phyloP scores from a whole-genome alignment of 2,113 vertebrate species.

The Myiagra hebetior region DNA sequence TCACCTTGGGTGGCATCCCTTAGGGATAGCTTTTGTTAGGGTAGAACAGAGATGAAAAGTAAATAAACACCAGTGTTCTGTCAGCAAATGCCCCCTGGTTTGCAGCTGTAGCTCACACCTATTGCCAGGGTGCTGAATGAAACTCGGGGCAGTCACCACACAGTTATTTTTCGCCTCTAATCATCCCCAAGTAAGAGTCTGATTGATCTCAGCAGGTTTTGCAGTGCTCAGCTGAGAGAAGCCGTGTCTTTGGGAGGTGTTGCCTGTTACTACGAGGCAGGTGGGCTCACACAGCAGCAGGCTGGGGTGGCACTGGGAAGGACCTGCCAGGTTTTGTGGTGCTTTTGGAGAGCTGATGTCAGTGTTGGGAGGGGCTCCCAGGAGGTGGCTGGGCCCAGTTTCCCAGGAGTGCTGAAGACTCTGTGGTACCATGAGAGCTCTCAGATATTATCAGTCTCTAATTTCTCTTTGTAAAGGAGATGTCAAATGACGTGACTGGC shows the following conservation, averaged over 20 bases:
- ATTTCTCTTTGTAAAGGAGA: background rate
- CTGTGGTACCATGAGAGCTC: accelerated
- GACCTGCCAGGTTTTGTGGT: background rate
- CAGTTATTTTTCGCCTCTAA: background rate
- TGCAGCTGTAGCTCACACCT: background rate
- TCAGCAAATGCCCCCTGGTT: background rate
- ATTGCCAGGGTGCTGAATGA: background rate
- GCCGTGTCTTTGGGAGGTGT: background rate
- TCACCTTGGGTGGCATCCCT: background rate
- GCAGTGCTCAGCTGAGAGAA: background rate
- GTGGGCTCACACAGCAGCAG: background rate
- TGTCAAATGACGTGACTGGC: background rate
- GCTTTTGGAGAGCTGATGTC: background rate
- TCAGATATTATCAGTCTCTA: background rate
- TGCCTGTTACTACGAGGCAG: background rate
- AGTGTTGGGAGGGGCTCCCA: background rate
- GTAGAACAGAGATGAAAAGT: background rate
- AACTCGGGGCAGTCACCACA: background rate
- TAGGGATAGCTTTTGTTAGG: background rate
- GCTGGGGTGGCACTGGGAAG: background rate
- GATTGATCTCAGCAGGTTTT: background rate
- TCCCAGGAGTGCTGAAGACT: background rate
- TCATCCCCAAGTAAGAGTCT: background rate
- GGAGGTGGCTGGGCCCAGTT: too few species aligned
- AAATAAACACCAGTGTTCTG: background rate